These are phyloP conservation scores for Torymus tubicola DNA, from an alignment of 2,888 invertebrate genomes.

Conservation along the genomic window DNA sequence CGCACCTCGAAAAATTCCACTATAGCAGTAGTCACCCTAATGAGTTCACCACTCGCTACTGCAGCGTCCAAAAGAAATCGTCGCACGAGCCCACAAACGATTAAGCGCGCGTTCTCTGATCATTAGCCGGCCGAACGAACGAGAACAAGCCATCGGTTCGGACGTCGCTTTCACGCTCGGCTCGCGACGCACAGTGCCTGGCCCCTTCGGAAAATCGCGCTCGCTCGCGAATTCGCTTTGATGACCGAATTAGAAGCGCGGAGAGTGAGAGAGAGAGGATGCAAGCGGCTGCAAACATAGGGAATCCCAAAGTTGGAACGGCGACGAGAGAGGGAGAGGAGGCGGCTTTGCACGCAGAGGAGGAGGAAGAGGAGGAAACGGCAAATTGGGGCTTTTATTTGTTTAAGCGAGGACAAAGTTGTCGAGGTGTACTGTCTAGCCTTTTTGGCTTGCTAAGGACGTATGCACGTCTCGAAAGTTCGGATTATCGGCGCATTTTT, in stretches of 20 bases:
- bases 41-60: background rate
- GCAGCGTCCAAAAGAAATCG: background rate
- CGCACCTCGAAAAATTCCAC: too few relatives aligned
- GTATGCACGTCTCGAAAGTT: too few relatives aligned
- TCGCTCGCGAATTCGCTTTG: slow-evolving; percentile 71
- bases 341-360: background rate
- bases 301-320: slow-evolving; percentile 46
- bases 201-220: slow-evolving; percentile 59
- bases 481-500: too few relatives aligned
- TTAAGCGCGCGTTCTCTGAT: slow-evolving; percentile 35
- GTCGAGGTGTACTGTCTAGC: too few relatives aligned
- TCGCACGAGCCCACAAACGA: background rate
- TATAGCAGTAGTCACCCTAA: slow-evolving; percentile 1
- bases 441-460: too few relatives aligned
- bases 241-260: slow-evolving; percentile 73
- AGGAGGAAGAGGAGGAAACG: slow-evolving; percentile 13
- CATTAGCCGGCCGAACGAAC: slow-evolving; percentile 70
- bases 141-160: slow-evolving; percentile 64
- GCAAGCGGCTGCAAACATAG: slow-evolving; percentile 23
- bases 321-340: background rate
- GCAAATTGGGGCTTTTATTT: slow-evolving; percentile 43
- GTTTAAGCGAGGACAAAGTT: background rate
- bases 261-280: too few relatives aligned
- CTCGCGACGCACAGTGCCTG: slow-evolving; percentile 36
- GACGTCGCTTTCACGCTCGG: slow-evolving; percentile 28